Evolutionary conservation across 2,797 vertebrate species (phyloP).

Genomic region (Rhodeus uyekii): DNA sequence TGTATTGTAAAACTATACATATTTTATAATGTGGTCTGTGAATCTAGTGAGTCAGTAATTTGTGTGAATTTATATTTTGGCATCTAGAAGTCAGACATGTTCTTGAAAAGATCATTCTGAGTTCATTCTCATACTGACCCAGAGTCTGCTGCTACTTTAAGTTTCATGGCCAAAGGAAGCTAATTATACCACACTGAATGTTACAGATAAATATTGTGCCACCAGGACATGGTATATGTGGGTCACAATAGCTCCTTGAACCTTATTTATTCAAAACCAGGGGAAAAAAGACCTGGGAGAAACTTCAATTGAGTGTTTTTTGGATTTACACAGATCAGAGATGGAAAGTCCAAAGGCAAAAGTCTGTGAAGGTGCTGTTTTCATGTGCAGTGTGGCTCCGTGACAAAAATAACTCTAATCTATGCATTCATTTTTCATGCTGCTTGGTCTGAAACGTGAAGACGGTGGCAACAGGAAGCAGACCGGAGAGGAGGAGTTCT

Average conservation of each 20-base stretch:
- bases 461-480: conserved; percentile 47
- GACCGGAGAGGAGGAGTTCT: conserved; percentile 34
- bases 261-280: conserved; percentile 16
- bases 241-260: conserved; percentile 2
- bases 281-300: not conserved
- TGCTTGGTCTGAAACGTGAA: conserved; percentile 47
- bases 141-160: conserved; percentile 9
- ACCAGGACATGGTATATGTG: conserved; percentile 33
- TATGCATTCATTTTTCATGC: conserved; percentile 49
- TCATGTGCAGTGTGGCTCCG: conserved; percentile 32
- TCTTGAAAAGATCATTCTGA: not conserved
- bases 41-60: not conserved
- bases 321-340: conserved; percentile 13
- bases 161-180: conserved; percentile 41
- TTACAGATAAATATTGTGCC: conserved; percentile 20
- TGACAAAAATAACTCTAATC: conserved; percentile 66
- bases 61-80: not conserved
- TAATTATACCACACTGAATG: conserved; percentile 42
- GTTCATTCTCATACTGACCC: conserved; percentile 30
- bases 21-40: not conserved
- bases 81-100: not conserved
- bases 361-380: not conserved
- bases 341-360: conserved; percentile 10
- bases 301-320: not conserved
- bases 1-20: not conserved